Base-by-base conservation (phyloP, 2,888 invertebrate genomes). In the Drosophila nr. fundita region DNA sequence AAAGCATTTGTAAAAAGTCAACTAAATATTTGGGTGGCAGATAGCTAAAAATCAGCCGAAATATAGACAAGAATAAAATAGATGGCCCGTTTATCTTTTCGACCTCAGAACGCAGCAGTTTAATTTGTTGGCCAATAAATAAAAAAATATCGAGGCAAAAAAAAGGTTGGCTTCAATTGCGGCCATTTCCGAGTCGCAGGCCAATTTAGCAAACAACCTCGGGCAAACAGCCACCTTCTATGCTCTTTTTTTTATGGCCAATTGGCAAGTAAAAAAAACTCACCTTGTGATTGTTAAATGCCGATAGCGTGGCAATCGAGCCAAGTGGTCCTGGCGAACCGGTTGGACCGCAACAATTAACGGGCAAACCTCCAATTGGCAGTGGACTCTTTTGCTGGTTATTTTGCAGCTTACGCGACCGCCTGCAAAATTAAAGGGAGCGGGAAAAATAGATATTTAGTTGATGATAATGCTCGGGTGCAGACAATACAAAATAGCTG, bases 221-320 rank as follows among this genome's bases (percentile, higher is more conserved):
- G 52, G 54, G 74, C 45, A 15, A 24, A 24, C 15, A 45, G 80
- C 64, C 62, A 68, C 52, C 60, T 45, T 75, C 55, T 38, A 38
- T 55, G 38, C 61, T 45, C 7, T 34, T 34, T 34, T 61, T 75
- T 76, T 80, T 68, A 72, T 68, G 38, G 79, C 68, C 87, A 83
- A 80, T 73, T 73, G 79, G 82, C 82, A 82, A 68, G 60, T 54
- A 49, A 69, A 82, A 82, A 45, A 45, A 45, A 24, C 91, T 91
- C 94, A 96, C 96, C 94, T 97, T 97, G 93, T 96, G 96, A 91
- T 96, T 95, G 93, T 97, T 97, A 93, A 96, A 97, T 77, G 97
- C 97, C 92, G 96, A 96, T 84, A 97, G 94, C 11, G 97, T 96
- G 62, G 97, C 97, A 92, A 97, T 94, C 42, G 97, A 97, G 62